Evolutionary conservation across 1,140 invertebrate genomes (phyloP).

Genomic region (Lasaia peninsularis): DNA sequence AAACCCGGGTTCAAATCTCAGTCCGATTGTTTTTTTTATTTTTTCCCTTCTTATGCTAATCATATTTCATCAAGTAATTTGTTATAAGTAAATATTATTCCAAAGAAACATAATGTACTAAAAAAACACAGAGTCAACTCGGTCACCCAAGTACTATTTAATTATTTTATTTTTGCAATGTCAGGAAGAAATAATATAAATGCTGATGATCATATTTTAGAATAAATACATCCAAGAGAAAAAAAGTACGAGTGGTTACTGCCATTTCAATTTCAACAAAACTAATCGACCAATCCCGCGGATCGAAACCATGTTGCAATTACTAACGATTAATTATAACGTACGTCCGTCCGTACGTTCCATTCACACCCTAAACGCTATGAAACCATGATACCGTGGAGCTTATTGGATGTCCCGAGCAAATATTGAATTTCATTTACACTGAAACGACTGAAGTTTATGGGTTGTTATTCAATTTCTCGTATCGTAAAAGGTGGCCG

Average conservation of each 20-base stretch:
- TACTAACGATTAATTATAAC: constrained; percentile 27
- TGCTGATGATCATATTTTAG: no score
- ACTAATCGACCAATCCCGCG: not conserved
- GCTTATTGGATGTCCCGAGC: constrained; percentile 43
- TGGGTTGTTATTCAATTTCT: constrained; percentile 42
- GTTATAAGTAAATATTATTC: no score
- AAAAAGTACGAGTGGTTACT: not conserved
- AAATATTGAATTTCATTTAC: constrained; percentile 53
- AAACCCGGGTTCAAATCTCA: no score
- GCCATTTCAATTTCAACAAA: not conserved
- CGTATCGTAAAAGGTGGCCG: constrained; percentile 20
- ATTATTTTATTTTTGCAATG: no score
- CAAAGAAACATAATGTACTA: no score
- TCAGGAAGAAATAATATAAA: no score
- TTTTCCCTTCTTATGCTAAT: no score
- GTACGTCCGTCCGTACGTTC: constrained; percentile 24
- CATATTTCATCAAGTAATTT: no score
- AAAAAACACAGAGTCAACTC: no score
- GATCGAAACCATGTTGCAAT: constrained; percentile 24
- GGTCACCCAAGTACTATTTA: no score
- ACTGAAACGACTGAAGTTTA: constrained; percentile 44
- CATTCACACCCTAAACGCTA: constrained; percentile 31
- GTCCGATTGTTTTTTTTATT: no score
- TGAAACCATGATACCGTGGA: constrained; percentile 29
- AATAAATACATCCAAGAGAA: not conserved